These are phyloP conservation scores for Polietes domitor DNA, from an alignment of 2,888 invertebrate genomes.

Conservation along the genomic window DNA sequence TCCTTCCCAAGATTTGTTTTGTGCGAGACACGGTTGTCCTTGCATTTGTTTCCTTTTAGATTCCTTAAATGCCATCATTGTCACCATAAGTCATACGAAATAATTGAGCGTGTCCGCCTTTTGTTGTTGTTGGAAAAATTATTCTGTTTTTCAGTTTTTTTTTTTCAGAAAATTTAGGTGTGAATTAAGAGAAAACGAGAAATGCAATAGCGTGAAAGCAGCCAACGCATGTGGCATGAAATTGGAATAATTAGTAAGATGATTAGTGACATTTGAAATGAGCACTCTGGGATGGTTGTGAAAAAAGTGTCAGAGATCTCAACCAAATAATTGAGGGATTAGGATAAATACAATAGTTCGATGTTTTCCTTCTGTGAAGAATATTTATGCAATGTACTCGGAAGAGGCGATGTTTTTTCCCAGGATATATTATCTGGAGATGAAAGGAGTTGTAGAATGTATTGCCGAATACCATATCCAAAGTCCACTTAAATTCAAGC, in stretches of 20 bases:
- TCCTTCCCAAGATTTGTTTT: background rate
- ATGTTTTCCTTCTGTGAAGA: too few species aligned
- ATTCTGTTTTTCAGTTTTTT: constrained; percentile 11
- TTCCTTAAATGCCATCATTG: constrained; percentile 42
- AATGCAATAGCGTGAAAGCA: constrained; percentile 33
- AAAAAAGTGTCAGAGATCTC: too few species aligned
- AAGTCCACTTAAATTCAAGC: too few species aligned
- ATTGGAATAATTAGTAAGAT: constrained; percentile 72
- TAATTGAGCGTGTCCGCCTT: constrained; percentile 75
- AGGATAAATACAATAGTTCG: too few species aligned
- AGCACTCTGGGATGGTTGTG: too few species aligned
- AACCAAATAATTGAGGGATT: too few species aligned
- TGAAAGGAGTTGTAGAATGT: too few species aligned
- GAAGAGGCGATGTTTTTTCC: too few species aligned
- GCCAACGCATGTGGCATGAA: constrained; percentile 73
- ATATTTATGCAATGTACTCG: too few species aligned
- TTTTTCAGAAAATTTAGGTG: constrained; percentile 9
- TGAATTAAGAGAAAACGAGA: constrained; percentile 16
- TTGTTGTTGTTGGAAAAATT: constrained; percentile 67
- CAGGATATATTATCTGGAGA: too few species aligned
- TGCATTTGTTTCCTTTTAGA: constrained; percentile 42
- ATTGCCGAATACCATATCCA: too few species aligned
- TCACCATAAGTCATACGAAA: constrained; percentile 75
- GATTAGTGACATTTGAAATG: constrained; percentile 4
- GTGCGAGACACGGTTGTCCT: background rate